These are phyloP conservation scores for Eristalis pertinax DNA, from an alignment of 2,888 invertebrate species.

Conservation along the genomic window DNA sequence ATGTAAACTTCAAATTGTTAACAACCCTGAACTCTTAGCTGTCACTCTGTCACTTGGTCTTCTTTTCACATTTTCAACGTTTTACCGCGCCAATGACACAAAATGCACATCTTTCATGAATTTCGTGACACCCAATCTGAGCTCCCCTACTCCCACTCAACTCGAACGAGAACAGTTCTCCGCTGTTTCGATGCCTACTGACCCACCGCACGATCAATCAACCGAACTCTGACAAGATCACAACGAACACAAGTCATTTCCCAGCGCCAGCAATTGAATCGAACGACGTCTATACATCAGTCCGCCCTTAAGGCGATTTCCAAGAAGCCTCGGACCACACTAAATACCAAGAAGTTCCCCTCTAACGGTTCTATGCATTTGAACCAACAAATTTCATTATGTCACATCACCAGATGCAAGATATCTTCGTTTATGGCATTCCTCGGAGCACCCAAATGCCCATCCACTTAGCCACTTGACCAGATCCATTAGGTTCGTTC, in stretches of 20 bases:
- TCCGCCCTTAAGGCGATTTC: not conserved
- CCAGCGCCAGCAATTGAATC: not conserved
- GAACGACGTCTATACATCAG: not conserved
- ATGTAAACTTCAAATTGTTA: no score
- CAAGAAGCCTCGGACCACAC: not conserved
- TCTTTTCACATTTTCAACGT: no score
- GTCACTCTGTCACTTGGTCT: no score
- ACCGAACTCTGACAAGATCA: not conserved
- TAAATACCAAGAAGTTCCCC: constrained; percentile 18
- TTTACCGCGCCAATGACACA: no score
- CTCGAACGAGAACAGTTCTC: not conserved
- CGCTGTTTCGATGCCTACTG: not conserved
- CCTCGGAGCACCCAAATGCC: not conserved
- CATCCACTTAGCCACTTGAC: not conserved
- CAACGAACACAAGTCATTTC: not conserved
- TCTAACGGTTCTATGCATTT: constrained; percentile 23
- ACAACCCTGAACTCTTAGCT: no score
- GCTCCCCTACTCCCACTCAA: not conserved
- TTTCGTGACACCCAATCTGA: no score
- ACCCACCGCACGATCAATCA: not conserved
- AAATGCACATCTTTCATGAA: no score
- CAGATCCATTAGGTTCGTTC: constrained; percentile 39
- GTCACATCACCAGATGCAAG: constrained; percentile 29
- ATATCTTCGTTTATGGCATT: constrained; percentile 8
- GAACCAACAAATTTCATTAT: constrained; percentile 30